These are phyloP conservation scores for Drosophila pandora DNA, from an alignment of 1,140 invertebrate genomes.

Conservation along the genomic window DNA sequence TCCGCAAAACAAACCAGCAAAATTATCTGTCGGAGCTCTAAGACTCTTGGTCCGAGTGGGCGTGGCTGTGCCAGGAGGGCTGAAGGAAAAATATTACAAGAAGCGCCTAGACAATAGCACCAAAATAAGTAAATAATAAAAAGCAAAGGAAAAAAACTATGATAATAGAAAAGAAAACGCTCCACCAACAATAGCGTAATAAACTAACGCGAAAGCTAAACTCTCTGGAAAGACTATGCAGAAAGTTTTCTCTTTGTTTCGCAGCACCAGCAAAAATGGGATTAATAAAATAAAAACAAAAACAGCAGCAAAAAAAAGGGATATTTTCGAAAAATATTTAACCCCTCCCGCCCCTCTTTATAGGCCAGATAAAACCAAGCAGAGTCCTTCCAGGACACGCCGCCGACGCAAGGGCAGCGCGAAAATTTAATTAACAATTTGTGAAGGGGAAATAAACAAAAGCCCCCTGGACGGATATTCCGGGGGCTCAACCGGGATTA, in stretches of 20 bases:
- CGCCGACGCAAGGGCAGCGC: constrained; percentile 15
- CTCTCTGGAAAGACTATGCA: constrained; percentile 52
- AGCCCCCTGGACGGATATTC: constrained; percentile 40
- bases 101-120: constrained; percentile 65
- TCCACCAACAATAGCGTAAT: constrained; percentile 69
- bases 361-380: constrained; percentile 26
- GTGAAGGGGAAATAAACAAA: constrained; percentile 37
- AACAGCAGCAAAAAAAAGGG: too few species aligned
- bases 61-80: constrained; percentile 11
- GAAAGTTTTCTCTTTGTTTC: constrained; percentile 49
- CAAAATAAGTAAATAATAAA: constrained; percentile 63
- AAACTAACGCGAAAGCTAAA: constrained; percentile 65
- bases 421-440: constrained; percentile 75
- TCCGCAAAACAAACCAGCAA: constrained; percentile 57
- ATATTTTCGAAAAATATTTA: constrained; percentile 64
- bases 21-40: constrained; percentile 52
- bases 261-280: constrained; percentile 43
- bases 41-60: constrained; percentile 17
- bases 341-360: constrained; percentile 16
- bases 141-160: constrained; percentile 24
- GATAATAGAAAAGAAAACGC: constrained; percentile 12
- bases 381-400: constrained; percentile 3
- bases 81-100: constrained; percentile 62
- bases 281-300: constrained; percentile 38
- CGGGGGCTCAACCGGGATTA: constrained; percentile 29